phyloP scores from a whole-genome alignment of 1,140 invertebrate genomes.

The Megalonaias nervosa region DNA sequence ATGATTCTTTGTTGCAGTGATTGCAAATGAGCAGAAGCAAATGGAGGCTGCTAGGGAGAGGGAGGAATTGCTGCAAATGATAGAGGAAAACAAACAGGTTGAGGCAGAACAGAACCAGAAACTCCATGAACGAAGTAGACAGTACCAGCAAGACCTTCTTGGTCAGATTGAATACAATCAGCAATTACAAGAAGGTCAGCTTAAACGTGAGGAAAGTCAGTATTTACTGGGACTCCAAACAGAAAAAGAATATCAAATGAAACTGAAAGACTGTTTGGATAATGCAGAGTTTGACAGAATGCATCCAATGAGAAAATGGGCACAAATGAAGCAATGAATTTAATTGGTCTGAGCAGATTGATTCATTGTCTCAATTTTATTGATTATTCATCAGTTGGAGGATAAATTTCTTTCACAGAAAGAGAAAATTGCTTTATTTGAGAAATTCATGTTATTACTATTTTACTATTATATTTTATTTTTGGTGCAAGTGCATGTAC shows the following conservation, averaged over 20 bases:
- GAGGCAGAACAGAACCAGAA: conserved; percentile 21
- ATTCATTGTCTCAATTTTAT: too few species aligned
- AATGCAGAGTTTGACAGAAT: conserved; percentile 24
- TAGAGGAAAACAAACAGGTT: conserved; percentile 28
- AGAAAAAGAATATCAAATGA: conserved; percentile 26
- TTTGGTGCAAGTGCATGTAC: too few species aligned
- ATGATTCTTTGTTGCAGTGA: conserved; percentile 12
- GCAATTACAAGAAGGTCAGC: conserved; percentile 5
- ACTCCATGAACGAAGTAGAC: conserved; percentile 12
- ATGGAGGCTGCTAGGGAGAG: conserved; percentile 24
- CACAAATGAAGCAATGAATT: too few species aligned
- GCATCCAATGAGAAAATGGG: conserved; percentile 22
- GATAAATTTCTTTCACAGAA: too few species aligned
- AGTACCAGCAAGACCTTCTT: conserved; percentile 25
- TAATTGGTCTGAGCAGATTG: too few species aligned
- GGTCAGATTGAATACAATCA: conserved; percentile 39
- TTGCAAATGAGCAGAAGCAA: conserved; percentile 7
- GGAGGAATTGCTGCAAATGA: conserved; percentile 11
- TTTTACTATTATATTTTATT: too few species aligned
- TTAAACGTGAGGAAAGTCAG: conserved; percentile 29
- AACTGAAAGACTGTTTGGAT: conserved; percentile 31
- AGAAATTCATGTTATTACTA: too few species aligned
- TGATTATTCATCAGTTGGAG: too few species aligned
- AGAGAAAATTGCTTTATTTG: too few species aligned
- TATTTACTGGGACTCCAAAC: conserved; percentile 32